These are phyloP conservation scores for Brachionus rubens DNA, from an alignment of 1,140 invertebrate genomes.

Conservation along the genomic window DNA sequence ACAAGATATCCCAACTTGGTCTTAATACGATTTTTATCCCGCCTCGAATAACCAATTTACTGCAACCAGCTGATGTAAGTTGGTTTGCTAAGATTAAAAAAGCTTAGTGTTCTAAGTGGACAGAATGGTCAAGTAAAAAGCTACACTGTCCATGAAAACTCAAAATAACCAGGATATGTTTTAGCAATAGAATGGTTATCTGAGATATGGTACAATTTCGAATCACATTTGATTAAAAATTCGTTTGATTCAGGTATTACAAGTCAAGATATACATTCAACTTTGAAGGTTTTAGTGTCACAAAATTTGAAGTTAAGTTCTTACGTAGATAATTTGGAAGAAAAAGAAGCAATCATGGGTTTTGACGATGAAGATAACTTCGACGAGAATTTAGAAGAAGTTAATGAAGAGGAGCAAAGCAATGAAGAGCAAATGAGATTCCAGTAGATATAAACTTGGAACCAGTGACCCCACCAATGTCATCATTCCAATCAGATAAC, in stretches of 20 bases:
- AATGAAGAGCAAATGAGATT: too few species aligned
- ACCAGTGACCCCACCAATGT: too few species aligned
- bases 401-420: not conserved
- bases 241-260: conserved; percentile 5
- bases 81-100: conserved; percentile 5
- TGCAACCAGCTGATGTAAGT: not conserved
- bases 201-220: too few species aligned
- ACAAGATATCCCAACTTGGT: not conserved
- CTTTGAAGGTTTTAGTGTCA: not conserved
- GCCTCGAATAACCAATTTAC: not conserved
- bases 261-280: not conserved
- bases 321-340: conserved; percentile 16
- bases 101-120: not conserved
- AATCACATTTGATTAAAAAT: not conserved
- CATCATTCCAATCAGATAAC: too few species aligned
- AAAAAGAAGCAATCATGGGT: conserved; percentile 9
- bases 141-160: not conserved
- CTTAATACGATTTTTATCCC: not conserved
- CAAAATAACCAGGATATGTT: too few species aligned
- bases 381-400: not conserved
- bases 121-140: not conserved
- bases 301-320: not conserved
- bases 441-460: too few species aligned
- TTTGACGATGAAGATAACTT: not conserved
- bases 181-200: too few species aligned